phyloP scores from a whole-genome alignment of 2,797 vertebrate species.

The Passerculus sandwichensis region DNA sequence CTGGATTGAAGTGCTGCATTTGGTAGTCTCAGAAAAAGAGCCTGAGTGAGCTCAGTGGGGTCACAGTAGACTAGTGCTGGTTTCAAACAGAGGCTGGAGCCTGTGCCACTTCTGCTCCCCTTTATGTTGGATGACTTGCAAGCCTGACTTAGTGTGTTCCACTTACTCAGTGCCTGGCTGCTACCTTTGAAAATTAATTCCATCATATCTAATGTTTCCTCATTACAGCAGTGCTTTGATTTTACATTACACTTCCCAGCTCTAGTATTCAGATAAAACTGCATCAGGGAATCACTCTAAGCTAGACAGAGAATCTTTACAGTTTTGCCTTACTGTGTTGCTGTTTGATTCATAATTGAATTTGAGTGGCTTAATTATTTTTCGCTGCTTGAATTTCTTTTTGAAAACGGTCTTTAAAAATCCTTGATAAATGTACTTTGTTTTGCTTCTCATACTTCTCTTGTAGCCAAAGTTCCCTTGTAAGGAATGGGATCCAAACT shows the following conservation, averaged over 20 bases:
- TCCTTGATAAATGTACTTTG: neutral
- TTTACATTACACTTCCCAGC: neutral
- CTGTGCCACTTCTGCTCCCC: neutral
- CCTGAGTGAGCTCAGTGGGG: neutral
- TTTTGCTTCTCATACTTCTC: slow-evolving; percentile 1
- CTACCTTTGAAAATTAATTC: neutral
- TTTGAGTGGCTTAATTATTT: neutral
- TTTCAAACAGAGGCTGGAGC: neutral
- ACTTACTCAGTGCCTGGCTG: neutral
- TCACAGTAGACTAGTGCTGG: neutral
- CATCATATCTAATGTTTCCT: neutral
- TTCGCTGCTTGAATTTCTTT: neutral
- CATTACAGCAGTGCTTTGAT: neutral
- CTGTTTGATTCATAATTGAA: neutral
- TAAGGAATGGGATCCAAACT: slow-evolving; percentile 98
- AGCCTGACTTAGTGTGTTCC: neutral
- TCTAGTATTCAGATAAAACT: neutral
- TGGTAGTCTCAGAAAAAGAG: neutral
- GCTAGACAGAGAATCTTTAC: neutral
- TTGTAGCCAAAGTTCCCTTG: slow-evolving; percentile 90
- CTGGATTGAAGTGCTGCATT: neutral
- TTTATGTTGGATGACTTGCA: neutral
- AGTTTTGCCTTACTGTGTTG: neutral
- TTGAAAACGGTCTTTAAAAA: slow-evolving; percentile 7
- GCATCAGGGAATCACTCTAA: neutral